Evolutionary conservation across 2,888 invertebrate species (phyloP), one percentile per base, ranked within the genome.

Genomic region (Hypomecis atomaria): DNA sequence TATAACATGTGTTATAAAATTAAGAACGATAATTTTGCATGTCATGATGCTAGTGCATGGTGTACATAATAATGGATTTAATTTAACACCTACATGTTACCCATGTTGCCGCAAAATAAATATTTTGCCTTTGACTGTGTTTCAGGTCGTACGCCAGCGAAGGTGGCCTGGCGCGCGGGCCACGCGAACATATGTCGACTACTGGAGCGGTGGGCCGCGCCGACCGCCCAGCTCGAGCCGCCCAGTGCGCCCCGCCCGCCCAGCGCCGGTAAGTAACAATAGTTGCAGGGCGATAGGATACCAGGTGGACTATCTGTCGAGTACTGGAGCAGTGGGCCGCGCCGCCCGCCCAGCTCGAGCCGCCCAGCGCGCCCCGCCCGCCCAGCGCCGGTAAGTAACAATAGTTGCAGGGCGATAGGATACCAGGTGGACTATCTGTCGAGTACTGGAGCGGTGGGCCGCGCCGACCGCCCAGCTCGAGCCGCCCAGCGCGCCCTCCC

Each of bases 141-240:
- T 36, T n/a, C 8, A 91, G 92, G 93, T 23, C 94, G 97, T 23
- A 97, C 97, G 47, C 97, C 97, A 0, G 94, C 97, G 10, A 95
- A 98, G 77, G 97, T 99, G 33, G 98, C 98, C 4, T 96, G 97
- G 73, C 97, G 98, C 75, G 97, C 98, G 0, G 98, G 98, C 0
- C 98, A 98, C 87, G 95, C 95, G 65, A 96, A 96, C 74, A 97
- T 98, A 69, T 96, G 96, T 63, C 94, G 96, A 71, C 94, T 96
- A 77, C 93, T 96, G 75, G 97, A 97, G 85, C 95, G 96, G 49
- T 95, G 95, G 87, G 85, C 92, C 0, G 78, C 85, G 79, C 81
- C 90, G 57, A 74, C 81, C 78, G 83, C 79, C 6, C 90, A 78
- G 73, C 5, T 9, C 6, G 34, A 37, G 65, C 57, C 49, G 59